phyloP scores from a whole-genome alignment of 2,113 vertebrate genomes.

The Hymenochirus boettgeri region DNA sequence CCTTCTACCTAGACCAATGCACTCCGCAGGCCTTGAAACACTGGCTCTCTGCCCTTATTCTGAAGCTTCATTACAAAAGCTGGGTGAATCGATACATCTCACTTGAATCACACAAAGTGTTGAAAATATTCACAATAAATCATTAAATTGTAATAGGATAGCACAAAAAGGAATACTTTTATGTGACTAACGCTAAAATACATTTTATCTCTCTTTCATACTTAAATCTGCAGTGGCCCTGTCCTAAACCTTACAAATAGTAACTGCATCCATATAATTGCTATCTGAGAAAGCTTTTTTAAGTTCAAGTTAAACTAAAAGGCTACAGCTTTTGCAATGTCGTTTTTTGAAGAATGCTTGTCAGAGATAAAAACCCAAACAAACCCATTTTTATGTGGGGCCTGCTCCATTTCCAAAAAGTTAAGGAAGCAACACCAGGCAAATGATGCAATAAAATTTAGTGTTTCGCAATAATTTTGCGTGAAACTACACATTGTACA shows the following conservation, averaged over 20 bases:
- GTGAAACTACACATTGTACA: too few relatives aligned
- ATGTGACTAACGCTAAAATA: slow-evolving; percentile 15
- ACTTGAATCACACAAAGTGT: slow-evolving; percentile 21
- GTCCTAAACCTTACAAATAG: slow-evolving; percentile 4
- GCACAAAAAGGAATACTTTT: slow-evolving; percentile 24
- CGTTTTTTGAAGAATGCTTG: too few relatives aligned
- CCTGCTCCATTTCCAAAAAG: too few relatives aligned
- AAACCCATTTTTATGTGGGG: too few relatives aligned
- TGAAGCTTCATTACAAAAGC: slow-evolving; percentile 23
- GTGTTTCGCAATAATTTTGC: too few relatives aligned
- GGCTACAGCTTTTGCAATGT: neutral
- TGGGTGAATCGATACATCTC: slow-evolving; percentile 29
- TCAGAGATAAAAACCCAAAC: too few relatives aligned
- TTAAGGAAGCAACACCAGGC: too few relatives aligned
- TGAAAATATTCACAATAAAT: slow-evolving; percentile 38
- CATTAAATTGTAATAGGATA: slow-evolving; percentile 30
- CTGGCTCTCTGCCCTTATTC: slow-evolving; percentile 18
- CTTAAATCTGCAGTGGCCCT: neutral
- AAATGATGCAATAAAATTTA: too few relatives aligned
- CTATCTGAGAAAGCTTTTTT: neutral
- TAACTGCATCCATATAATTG: neutral
- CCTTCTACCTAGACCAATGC: slow-evolving; percentile 14
- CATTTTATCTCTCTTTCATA: slow-evolving; percentile 13
- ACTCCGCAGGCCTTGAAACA: slow-evolving; percentile 12
- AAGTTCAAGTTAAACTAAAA: neutral